Percentiles rank a stretch among this genome's conserved stretches.
phyloP scores from a whole-genome alignment of 2,888 invertebrate species.

The Drosophila formosana region DNA sequence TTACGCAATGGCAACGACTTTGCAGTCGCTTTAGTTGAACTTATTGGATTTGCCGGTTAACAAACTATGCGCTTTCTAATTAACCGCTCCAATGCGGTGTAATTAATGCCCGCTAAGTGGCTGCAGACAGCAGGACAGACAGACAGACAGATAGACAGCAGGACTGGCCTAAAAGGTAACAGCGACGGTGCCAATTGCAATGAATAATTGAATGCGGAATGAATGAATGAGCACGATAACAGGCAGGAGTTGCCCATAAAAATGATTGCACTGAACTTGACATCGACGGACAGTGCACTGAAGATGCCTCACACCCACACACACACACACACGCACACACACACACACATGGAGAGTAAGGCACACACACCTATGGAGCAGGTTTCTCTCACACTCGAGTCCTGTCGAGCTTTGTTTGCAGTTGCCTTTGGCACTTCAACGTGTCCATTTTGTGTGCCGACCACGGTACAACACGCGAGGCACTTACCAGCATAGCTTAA shows the following conservation, averaged over 20 bases:
- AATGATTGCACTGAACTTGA: conserved; percentile 61
- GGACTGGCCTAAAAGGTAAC: not conserved
- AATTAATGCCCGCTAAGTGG: conserved; percentile 41
- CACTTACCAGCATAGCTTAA: conserved; percentile 26
- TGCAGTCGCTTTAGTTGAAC: conserved; percentile 38
- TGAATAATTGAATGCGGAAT: conserved; percentile 49
- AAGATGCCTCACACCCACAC: conserved; percentile 9
- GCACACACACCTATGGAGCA: not conserved
- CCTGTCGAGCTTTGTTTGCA: conserved; percentile 7
- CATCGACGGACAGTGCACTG: conserved; percentile 14
- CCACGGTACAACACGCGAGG: conserved; percentile 58
- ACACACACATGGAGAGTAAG: not conserved
- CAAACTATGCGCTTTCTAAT: conserved; percentile 69
- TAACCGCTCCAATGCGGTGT: conserved; percentile 46
- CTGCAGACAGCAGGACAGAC: conserved; percentile 6
- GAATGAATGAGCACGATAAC: conserved; percentile 21
- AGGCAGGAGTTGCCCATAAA: conserved; percentile 25
- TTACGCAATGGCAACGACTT: conserved; percentile 41
- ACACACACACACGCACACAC: conserved; percentile 5
- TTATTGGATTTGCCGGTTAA: conserved; percentile 77
- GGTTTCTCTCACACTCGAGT: too few relatives aligned
- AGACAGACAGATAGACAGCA: not conserved
- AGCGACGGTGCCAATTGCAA: conserved; percentile 19
- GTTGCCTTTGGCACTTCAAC: conserved; percentile 51
- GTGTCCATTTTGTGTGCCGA: conserved; percentile 51